phyloP scores from a whole-genome alignment of 2,113 vertebrate genomes.

The Rhineura floridana region DNA sequence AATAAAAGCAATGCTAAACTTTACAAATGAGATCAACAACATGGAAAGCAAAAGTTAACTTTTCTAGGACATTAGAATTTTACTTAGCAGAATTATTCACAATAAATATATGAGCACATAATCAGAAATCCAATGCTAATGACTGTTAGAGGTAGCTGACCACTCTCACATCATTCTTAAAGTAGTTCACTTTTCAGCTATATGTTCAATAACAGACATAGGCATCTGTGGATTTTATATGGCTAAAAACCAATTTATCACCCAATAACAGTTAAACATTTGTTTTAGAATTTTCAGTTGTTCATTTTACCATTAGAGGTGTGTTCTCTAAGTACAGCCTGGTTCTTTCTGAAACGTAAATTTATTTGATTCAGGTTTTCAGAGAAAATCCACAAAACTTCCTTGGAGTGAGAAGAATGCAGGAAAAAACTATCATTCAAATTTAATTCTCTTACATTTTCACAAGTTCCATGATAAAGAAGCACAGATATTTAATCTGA shows the following conservation, averaged over 20 bases:
- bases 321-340: slow-evolving; percentile 26
- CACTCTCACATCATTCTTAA: slow-evolving; percentile 65
- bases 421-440: slow-evolving; percentile 20
- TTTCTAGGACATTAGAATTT: not conserved
- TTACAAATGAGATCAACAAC: not conserved
- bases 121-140: slow-evolving; percentile 57
- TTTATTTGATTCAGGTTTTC: not conserved
- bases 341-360: slow-evolving; percentile 24
- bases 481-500: slow-evolving; percentile 15
- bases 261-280: slow-evolving; percentile 70
- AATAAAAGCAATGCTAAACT: not conserved
- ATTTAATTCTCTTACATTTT: slow-evolving; percentile 22
- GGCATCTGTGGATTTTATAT: slow-evolving; percentile 72
- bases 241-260: slow-evolving; percentile 71
- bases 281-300: slow-evolving; percentile 70
- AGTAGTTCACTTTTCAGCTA: slow-evolving; percentile 62
- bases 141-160: slow-evolving; percentile 56
- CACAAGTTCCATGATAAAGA: slow-evolving; percentile 42
- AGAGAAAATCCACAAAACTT: not conserved
- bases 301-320: slow-evolving; percentile 58
- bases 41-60: not conserved
- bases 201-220: slow-evolving; percentile 60
- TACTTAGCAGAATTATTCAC: not conserved
- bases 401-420: not conserved
- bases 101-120: not conserved